A percentile compares a stretch with the other conserved stretches of the same genome.
phyloP scores from a whole-genome alignment of 92 coral and sea anemone genomes.

The Epizoanthus scotinus region DNA sequence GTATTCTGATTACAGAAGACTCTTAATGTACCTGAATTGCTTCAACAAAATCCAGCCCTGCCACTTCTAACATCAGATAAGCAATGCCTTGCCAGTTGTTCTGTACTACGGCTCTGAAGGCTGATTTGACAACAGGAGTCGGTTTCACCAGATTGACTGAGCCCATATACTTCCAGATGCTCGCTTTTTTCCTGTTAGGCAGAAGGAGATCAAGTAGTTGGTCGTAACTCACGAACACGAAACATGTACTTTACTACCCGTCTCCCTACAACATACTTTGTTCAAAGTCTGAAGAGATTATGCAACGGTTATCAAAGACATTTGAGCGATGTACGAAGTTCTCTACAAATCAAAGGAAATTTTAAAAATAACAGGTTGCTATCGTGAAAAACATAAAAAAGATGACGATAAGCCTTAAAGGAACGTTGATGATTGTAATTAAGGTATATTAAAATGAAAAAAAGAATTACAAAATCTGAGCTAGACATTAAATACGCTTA shows the following conservation, averaged over 20 bases:
- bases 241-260: background rate
- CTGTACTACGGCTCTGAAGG: constrained; percentile 77
- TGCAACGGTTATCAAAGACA: no score
- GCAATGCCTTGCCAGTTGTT: constrained; percentile 89
- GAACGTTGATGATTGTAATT: no score
- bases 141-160: constrained; percentile 58
- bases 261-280: background rate
- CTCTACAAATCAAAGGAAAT: no score
- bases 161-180: constrained; percentile 66
- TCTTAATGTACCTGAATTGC: constrained; percentile 62
- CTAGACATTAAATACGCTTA: no score
- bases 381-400: no score
- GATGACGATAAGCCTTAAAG: no score
- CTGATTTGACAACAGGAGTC: constrained; percentile 67
- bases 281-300: no score
- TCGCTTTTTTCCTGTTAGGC: constrained; percentile 50
- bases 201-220: background rate
- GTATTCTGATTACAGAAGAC: background rate
- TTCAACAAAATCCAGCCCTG: constrained; percentile 78
- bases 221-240: background rate
- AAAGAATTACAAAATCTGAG: no score
- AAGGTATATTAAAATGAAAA: no score
- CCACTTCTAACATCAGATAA: constrained; percentile 79
- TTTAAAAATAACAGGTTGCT: no score
- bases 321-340: no score